These are phyloP conservation scores for Leucophenga maculata DNA, from an alignment of 2,888 invertebrate species.

Conservation along the genomic window DNA sequence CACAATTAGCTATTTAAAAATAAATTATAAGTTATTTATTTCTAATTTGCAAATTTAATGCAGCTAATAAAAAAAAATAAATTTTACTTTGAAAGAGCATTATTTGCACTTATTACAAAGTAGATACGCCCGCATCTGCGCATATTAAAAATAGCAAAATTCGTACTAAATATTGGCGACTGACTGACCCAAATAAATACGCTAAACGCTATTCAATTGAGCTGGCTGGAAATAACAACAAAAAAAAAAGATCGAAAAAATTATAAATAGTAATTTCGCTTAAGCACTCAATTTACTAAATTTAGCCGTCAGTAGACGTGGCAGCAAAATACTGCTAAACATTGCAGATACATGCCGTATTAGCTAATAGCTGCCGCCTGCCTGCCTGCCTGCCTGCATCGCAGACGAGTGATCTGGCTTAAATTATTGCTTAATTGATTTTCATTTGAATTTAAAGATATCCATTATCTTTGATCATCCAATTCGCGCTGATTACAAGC, in stretches of 20 bases:
- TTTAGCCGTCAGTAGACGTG: not conserved
- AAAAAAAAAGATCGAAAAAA: not conserved
- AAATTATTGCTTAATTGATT: too few relatives aligned
- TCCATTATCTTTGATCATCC: too few relatives aligned
- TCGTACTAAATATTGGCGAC: not conserved
- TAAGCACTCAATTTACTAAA: slow-evolving; percentile 5
- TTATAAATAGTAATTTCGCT: not conserved
- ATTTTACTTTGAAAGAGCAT: not conserved
- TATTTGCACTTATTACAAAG: not conserved
- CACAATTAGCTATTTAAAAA: not conserved
- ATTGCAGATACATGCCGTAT: not conserved
- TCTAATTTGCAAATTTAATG: not conserved
- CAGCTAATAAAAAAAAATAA: not conserved
- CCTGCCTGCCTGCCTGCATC: too few relatives aligned
- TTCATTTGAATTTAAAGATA: too few relatives aligned
- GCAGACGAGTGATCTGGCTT: too few relatives aligned
- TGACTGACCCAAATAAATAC: slow-evolving; percentile 4
- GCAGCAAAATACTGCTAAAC: too few relatives aligned
- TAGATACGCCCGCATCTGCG: slow-evolving; percentile 11
- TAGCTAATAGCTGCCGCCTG: not conserved
- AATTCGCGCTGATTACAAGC: too few relatives aligned
- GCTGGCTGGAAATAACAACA: too few relatives aligned
- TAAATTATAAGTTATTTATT: not conserved
- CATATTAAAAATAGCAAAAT: not conserved
- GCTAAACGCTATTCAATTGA: not conserved